Conservation (phyloP, 2,113 vertebrate genomes). For the Callorhinus ursinus region DNA sequence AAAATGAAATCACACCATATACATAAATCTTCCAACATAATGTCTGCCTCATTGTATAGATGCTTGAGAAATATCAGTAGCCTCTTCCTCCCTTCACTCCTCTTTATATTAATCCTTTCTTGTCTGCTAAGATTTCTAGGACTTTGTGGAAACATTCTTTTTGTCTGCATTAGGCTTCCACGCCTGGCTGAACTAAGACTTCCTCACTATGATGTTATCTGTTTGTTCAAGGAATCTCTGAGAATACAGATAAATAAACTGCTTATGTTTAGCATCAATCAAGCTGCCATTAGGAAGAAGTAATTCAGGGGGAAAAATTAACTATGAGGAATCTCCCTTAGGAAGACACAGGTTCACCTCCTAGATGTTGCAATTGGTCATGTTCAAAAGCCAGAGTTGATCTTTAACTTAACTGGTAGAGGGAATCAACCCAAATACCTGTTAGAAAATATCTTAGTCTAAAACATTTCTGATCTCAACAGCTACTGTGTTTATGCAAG, state of each 20-base stretch:
- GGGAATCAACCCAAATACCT: neutral
- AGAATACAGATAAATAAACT: neutral
- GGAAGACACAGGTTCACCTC: neutral
- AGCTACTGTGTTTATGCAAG: neutral
- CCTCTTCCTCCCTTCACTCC: neutral
- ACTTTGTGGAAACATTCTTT: neutral
- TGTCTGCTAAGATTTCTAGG: neutral
- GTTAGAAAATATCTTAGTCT: neutral
- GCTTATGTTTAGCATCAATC: neutral
- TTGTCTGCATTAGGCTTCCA: neutral
- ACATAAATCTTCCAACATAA: neutral
- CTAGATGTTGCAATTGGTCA: neutral
- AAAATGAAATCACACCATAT: neutral
- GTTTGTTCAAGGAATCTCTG: neutral
- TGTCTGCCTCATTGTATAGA: neutral
- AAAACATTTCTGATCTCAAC: neutral
- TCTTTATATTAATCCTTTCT: neutral
- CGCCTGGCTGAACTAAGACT: neutral
- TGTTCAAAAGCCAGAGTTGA: neutral
- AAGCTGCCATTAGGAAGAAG: neutral
- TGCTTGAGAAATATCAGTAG: neutral
- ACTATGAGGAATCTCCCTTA: neutral
- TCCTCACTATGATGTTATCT: neutral
- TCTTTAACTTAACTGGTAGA: neutral
- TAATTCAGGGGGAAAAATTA: neutral